Evolutionary conservation across 2,797 vertebrate genomes (phyloP).

Genomic region (Chloroceryle amazona): DNA sequence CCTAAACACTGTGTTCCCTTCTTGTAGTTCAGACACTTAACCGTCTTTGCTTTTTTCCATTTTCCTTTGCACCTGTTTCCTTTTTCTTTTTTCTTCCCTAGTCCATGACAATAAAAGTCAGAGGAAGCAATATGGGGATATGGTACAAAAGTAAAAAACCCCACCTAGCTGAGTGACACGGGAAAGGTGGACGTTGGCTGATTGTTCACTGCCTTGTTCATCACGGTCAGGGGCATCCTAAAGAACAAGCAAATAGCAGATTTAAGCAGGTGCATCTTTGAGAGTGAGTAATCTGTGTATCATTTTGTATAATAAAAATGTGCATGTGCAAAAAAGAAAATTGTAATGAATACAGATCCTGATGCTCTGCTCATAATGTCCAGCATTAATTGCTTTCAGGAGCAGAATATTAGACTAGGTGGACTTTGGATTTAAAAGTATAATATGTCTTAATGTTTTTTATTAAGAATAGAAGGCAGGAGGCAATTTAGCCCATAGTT

Average conservation of each 20-base stretch:
- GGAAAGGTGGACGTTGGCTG: not conserved
- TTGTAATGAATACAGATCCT: not conserved
- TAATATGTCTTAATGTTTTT: not conserved
- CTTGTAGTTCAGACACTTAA: not conserved
- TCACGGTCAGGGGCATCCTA: not conserved
- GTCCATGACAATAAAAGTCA: not conserved
- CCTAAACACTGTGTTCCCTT: not conserved
- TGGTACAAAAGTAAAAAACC: rapidly evolving
- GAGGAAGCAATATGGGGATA: not conserved
- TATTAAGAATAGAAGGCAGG: slow-evolving; percentile 25
- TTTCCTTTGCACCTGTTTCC: not conserved
- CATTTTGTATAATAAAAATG: not conserved
- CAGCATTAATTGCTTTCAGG: not conserved
- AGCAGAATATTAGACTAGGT: not conserved
- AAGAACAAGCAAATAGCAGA: not conserved
- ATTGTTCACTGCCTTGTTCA: not conserved
- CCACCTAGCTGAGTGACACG: not conserved
- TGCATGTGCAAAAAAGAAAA: not conserved
- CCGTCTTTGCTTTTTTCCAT: not conserved
- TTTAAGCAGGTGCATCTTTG: not conserved
- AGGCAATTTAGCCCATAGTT: slow-evolving; percentile 10
- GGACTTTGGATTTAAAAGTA: slow-evolving; percentile 1
- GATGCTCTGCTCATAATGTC: not conserved
- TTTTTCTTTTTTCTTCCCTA: not conserved
- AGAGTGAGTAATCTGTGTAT: not conserved